A percentile compares a stretch with the other conserved stretches of the same genome.
Evolutionary conservation across 1,140 invertebrate species (phyloP).

Genomic region (Colletes gigas): DNA sequence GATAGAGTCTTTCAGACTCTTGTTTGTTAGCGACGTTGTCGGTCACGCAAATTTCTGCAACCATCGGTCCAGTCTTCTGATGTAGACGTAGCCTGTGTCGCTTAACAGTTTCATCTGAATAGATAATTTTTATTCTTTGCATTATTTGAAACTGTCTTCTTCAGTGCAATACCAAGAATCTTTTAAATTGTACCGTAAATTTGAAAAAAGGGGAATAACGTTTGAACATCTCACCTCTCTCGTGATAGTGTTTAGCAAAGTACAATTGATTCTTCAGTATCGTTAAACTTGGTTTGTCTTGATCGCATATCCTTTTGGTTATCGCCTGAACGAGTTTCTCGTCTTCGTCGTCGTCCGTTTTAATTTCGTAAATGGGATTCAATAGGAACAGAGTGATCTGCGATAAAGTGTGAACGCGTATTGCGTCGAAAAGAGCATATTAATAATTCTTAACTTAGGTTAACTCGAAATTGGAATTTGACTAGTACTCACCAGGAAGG

Average conservation of each 20-base stretch:
- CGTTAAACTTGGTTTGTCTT: constrained; percentile 75
- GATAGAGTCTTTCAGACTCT: constrained; percentile 82
- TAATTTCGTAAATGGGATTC: constrained; percentile 62
- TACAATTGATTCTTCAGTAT: constrained; percentile 87
- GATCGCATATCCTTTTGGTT: constrained; percentile 68
- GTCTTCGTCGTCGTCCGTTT: constrained; percentile 48
- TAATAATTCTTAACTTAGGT: neutral
- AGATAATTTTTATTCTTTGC: neutral
- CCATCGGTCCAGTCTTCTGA: constrained; percentile 79
- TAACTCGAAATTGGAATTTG: neutral
- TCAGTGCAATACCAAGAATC: too few relatives aligned
- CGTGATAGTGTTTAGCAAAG: constrained; percentile 86
- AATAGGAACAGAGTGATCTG: constrained; percentile 56
- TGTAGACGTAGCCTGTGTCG: constrained; percentile 81
- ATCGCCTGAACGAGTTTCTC: constrained; percentile 48
- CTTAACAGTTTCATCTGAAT: constrained; percentile 80
- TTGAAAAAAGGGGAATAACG: too few relatives aligned
- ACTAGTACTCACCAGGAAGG: constrained; percentile 71
- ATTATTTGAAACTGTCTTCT: too few relatives aligned
- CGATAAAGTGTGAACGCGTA: neutral
- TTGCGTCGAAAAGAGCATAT: neutral
- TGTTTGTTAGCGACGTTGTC: constrained; percentile 77
- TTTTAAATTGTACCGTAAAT: neutral
- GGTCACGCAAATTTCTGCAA: constrained; percentile 83
- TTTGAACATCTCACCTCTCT: constrained; percentile 73